Evolutionary conservation across 2,888 invertebrate species (phyloP), one percentile per base, ranked within the genome.

Genomic region (Sabatieria punctata): DNA sequence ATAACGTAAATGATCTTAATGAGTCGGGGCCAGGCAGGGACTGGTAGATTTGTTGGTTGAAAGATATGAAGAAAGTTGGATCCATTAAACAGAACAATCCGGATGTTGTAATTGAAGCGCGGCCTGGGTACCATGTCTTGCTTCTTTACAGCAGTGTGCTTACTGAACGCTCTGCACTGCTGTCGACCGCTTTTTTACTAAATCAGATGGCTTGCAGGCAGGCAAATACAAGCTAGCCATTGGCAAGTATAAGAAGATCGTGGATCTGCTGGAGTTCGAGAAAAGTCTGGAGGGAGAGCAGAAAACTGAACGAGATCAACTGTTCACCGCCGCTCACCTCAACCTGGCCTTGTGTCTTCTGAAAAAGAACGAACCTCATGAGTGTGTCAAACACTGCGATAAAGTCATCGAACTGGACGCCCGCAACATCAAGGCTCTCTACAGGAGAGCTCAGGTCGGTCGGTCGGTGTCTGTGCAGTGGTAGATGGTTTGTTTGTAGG

Each of bases 381-480:
- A 80, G 55, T 84, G 81, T 1, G 77, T 76, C 57, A 75, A 79
- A 42, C 72, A 78, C 41, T 85, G 89, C 39, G 75, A 78, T 40
- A 78, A 79, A 56, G 89, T 81, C 0, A 68, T 97, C 3, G 75
- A 76, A 46, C 56, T 81, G 1, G 82, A 85, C 58, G 67, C 76
- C 0, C 72, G 74, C 23, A 89, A 82, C 65, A 80, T 84, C 13
- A 97, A 97, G 68, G 93, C 82, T 0, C 70, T 82, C 25, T 97
- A 86, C 68, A 74, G 95, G 2, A 60, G 59, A 41, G 64, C 52
- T 1, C 52, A 47, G 19, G 62, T 61, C 15, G 4, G 40, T 21
- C 42, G 48, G 37, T 40, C 51, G 18, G 47, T 50, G n/a, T 47
- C 50, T 35, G 15, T 37, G 21, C 4, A 41, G 26, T 37, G 13